A percentile compares a stretch with the other conserved stretches of the same genome.
These are phyloP conservation scores for Tachysurus vachellii DNA, from an alignment of 2,113 vertebrate species.

Conservation along the genomic window DNA sequence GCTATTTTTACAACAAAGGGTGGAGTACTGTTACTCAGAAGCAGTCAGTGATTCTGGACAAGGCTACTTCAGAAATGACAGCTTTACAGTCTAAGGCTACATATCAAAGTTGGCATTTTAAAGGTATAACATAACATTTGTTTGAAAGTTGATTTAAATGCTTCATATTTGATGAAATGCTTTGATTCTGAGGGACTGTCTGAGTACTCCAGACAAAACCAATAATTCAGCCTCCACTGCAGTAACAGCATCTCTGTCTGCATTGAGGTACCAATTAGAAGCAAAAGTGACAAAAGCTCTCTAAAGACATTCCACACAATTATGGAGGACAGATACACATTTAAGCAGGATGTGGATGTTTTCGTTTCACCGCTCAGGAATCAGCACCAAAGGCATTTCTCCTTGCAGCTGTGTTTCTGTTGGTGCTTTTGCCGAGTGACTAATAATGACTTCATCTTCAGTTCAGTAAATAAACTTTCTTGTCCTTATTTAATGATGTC, in stretches of 20 bases:
- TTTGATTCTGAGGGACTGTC: not conserved
- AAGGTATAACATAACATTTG: not conserved
- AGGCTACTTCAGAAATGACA: constrained; percentile 23
- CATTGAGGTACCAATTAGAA: constrained; percentile 31
- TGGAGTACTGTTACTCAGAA: constrained; percentile 12
- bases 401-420: constrained; percentile 43
- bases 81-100: not conserved
- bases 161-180: not conserved
- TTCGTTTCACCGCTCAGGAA: constrained; percentile 32
- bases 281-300: not conserved
- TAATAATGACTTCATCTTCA: constrained; percentile 2
- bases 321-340: constrained; percentile 35
- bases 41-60: not conserved
- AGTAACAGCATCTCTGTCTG: not conserved
- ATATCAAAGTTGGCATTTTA: not conserved
- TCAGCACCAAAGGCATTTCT: constrained; percentile 29
- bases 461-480: not conserved
- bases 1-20: constrained; percentile 37
- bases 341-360: constrained; percentile 26
- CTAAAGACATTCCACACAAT: constrained; percentile 1
- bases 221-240: constrained; percentile 7
- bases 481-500: not conserved
- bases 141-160: not conserved
- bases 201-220: not conserved
- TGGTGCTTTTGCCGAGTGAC: constrained; percentile 7